These are phyloP conservation scores for Malthinus flaveolus DNA, from an alignment of 2,888 invertebrate genomes.

Conservation along the genomic window DNA sequence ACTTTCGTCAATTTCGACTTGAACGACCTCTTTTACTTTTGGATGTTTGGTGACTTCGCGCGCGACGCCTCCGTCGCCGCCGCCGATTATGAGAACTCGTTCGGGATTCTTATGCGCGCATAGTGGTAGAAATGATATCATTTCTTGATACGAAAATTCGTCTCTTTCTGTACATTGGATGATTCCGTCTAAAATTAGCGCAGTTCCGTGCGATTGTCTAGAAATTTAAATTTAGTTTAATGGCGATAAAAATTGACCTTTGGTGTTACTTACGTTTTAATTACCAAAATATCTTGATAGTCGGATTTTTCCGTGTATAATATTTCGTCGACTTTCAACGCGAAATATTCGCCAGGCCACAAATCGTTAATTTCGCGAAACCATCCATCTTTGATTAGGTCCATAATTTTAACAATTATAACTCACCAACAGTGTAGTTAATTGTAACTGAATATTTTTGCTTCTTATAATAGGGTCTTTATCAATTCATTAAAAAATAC, in stretches of 20 bases:
- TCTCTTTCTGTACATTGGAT: slow-evolving; percentile 96
- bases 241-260: background rate
- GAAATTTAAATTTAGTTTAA: slow-evolving; percentile 15
- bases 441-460: too few relatives aligned
- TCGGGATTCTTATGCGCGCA: slow-evolving; percentile 90
- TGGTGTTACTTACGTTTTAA: slow-evolving; percentile 69
- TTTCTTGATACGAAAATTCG: slow-evolving; percentile 98
- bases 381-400: slow-evolving; percentile 76
- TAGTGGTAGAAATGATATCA: slow-evolving; percentile 93
- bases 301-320: slow-evolving; percentile 78
- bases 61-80: slow-evolving; percentile 97
- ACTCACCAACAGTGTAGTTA: too few relatives aligned
- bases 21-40: slow-evolving; percentile 72
- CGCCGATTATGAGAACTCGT: slow-evolving; percentile 93
- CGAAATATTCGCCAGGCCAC: slow-evolving; percentile 90
- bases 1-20: slow-evolving; percentile 90
- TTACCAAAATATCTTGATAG: slow-evolving; percentile 83
- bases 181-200: slow-evolving; percentile 90
- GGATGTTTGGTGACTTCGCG: slow-evolving; percentile 95
- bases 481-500: too few relatives aligned
- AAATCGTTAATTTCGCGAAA: slow-evolving; percentile 89
- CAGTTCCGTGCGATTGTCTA: slow-evolving; percentile 80
- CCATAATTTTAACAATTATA: slow-evolving; percentile 36
- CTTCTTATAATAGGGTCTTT: too few relatives aligned
- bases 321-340: slow-evolving; percentile 79